Percentiles rank a stretch among this genome's conserved stretches.
phyloP scores from a whole-genome alignment of 2,888 invertebrate genomes.

The Dione juno region DNA sequence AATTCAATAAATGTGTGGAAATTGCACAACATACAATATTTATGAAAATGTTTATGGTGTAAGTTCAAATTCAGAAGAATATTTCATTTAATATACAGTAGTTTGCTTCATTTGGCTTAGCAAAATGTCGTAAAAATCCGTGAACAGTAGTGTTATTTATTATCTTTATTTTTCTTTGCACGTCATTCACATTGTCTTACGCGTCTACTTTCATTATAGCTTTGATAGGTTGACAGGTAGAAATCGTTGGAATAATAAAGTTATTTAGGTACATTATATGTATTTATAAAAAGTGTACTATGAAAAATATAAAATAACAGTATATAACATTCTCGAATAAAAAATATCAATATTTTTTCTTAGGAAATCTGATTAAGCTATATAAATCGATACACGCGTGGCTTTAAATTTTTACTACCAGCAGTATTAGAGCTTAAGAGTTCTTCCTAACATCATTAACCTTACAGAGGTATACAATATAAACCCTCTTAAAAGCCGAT shows the following conservation, averaged over 20 bases:
- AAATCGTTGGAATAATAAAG: not conserved
- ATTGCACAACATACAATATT: no score
- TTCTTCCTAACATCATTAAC: constrained; percentile 15
- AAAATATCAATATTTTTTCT: no score
- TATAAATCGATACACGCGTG: not conserved
- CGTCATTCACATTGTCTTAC: not conserved
- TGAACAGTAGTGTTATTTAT: not conserved
- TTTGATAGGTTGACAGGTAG: constrained; percentile 1
- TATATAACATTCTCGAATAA: not conserved
- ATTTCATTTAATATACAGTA: not conserved
- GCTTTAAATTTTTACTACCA: constrained; percentile 12
- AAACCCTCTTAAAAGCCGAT: constrained; percentile 10
- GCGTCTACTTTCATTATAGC: not conserved
- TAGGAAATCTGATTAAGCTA: not conserved
- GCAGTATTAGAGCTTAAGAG: constrained; percentile 12
- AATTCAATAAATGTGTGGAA: no score
- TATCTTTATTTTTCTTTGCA: not conserved
- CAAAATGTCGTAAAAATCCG: not conserved
- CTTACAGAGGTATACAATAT: constrained; percentile 17
- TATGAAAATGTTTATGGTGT: no score
- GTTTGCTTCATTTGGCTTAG: not conserved
- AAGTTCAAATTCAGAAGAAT: no score
- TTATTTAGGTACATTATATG: no score
- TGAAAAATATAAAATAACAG: not conserved
- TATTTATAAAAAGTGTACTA: not conserved